Conservation (phyloP, 2,113 vertebrate species). For the Nesoenas mayeri region DNA sequence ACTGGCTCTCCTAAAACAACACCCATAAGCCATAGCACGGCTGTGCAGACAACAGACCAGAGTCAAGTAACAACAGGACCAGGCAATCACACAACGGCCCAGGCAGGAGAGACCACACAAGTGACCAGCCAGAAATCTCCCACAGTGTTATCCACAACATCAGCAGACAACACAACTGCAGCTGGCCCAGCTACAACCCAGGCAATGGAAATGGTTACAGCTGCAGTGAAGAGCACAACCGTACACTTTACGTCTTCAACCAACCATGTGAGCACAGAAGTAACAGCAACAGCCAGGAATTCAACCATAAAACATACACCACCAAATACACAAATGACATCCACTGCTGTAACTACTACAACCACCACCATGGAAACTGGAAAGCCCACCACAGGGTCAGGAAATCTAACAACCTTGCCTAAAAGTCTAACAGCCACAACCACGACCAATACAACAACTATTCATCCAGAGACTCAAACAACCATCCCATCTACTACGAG, state of each 20-base stretch:
- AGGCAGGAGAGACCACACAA: background rate
- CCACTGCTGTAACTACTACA: background rate
- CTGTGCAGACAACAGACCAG: background rate
- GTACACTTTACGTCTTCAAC: background rate
- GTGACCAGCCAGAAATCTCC: background rate
- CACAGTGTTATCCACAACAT: fast-evolving
- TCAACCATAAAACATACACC: background rate
- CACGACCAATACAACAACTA: background rate
- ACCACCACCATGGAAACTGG: background rate
- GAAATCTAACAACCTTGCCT: background rate
- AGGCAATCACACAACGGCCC: background rate
- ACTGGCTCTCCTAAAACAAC: background rate
- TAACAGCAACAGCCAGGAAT: background rate
- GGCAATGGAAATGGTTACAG: background rate
- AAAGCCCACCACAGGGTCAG: background rate
- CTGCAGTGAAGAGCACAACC: background rate
- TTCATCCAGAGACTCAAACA: background rate
- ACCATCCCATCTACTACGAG: background rate
- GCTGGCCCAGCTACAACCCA: background rate
- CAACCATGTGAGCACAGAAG: background rate
- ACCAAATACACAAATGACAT: background rate
- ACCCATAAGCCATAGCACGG: background rate
- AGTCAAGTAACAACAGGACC: background rate
- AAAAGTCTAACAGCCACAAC: background rate
- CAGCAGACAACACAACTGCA: background rate